These are phyloP conservation scores for Polydrusus cervinus DNA, from an alignment of 2,888 invertebrate genomes.

Conservation along the genomic window DNA sequence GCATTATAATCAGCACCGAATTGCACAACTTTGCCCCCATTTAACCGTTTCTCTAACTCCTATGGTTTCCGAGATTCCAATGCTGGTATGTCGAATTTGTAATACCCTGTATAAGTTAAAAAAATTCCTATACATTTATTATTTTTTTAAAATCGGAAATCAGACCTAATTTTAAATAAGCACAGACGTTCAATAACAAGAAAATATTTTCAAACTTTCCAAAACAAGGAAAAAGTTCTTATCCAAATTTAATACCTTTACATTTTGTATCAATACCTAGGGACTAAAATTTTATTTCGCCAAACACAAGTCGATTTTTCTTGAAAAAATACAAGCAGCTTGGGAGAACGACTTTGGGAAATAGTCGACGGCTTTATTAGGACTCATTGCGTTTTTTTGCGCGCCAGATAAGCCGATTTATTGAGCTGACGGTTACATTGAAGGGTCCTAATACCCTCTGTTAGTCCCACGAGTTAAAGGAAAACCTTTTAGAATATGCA, in stretches of 20 bases:
- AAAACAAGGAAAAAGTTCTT: constrained; percentile 2
- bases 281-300: constrained; percentile 14
- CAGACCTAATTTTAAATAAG: no score
- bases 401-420: constrained; percentile 18
- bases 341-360: constrained; percentile 15
- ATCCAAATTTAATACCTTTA: neutral
- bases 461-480: constrained; percentile 9
- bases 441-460: constrained; percentile 1
- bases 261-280: constrained; percentile 6
- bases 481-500: constrained; percentile 14
- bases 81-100: no score
- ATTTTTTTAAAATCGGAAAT: neutral
- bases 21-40: no score
- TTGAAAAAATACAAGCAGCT: constrained; percentile 18
- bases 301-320: constrained; percentile 14
- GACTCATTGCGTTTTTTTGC: constrained; percentile 13
- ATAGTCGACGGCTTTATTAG: constrained; percentile 13
- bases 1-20: no score
- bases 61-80: no score
- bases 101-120: no score
- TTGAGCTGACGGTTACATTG: constrained; percentile 16
- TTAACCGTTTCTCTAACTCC: no score
- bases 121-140: neutral
- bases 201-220: neutral
- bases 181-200: neutral